Evolutionary conservation across 1,140 invertebrate genomes (phyloP).

Genomic region (Drosophila parabipectinata): DNA sequence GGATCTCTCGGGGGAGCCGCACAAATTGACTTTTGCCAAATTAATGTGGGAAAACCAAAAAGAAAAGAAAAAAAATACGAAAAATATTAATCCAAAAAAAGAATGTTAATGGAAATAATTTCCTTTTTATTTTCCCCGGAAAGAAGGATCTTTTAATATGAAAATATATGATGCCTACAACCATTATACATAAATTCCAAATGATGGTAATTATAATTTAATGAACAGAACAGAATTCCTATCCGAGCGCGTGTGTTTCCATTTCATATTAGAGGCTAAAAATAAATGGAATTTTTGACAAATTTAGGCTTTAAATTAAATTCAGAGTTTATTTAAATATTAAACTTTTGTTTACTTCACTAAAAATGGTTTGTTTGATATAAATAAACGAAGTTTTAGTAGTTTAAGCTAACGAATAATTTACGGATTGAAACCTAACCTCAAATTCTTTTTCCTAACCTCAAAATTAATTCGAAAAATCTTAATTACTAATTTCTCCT

Average conservation of each 20-base stretch:
- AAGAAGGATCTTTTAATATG: slow-evolving; percentile 1
- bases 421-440: background rate
- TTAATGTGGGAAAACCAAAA: slow-evolving; percentile 36
- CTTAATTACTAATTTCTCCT: background rate
- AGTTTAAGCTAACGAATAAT: background rate
- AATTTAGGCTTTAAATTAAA: too few relatives aligned
- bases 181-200: background rate
- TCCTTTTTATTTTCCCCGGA: background rate
- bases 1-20: slow-evolving; percentile 21
- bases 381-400: too few relatives aligned
- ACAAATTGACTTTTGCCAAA: slow-evolving; percentile 45
- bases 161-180: background rate
- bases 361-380: too few relatives aligned
- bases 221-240: slow-evolving; percentile 1
- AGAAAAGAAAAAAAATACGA: background rate
- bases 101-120: slow-evolving; percentile 14
- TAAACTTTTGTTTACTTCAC: too few relatives aligned
- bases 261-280: background rate
- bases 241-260: background rate
- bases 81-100: background rate
- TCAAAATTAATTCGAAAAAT: background rate
- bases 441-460: background rate
- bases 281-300: too few relatives aligned
- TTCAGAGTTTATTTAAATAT: too few relatives aligned
- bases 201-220: background rate